These are phyloP conservation scores for Mimachlamys varia DNA, from an alignment of 2,888 invertebrate species.

Conservation along the genomic window DNA sequence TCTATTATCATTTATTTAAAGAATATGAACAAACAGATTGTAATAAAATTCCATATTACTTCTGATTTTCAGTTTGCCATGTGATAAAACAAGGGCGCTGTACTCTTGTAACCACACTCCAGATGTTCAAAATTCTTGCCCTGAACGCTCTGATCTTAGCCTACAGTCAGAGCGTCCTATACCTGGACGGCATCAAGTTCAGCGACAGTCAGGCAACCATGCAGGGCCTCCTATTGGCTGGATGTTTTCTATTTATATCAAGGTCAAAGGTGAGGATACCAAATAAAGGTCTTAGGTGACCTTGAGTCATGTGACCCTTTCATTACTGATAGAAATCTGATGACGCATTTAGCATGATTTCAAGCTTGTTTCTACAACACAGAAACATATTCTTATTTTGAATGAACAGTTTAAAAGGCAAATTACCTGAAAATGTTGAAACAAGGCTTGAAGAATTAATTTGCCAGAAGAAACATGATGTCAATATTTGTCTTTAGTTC, in stretches of 20 bases:
- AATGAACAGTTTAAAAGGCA: too few relatives aligned
- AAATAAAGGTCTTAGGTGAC: neutral
- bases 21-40: neutral
- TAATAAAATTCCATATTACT: neutral
- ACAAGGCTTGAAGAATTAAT: too few relatives aligned
- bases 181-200: conserved; percentile 98
- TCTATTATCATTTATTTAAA: too few relatives aligned
- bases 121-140: conserved; percentile 99
- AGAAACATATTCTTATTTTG: too few relatives aligned
- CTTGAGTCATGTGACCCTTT: neutral
- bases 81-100: conserved; percentile 99
- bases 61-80: conserved; percentile 92
- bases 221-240: conserved; percentile 96
- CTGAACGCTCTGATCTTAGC: conserved; percentile 98
- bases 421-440: too few relatives aligned
- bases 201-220: conserved; percentile 98
- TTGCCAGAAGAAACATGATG: too few relatives aligned
- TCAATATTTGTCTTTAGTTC: too few relatives aligned
- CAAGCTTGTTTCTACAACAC: neutral
- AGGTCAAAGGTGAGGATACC: conserved; percentile 91
- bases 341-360: neutral
- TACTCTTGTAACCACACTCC: conserved; percentile 98
- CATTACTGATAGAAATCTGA: too few relatives aligned
- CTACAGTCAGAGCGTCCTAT: conserved; percentile 98
- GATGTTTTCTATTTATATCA: conserved; percentile 98